Evolutionary conservation across 1,140 invertebrate genomes (phyloP), one percentile per base, ranked within the genome.

Genomic region (Aphaenogaster ashmeadi): DNA sequence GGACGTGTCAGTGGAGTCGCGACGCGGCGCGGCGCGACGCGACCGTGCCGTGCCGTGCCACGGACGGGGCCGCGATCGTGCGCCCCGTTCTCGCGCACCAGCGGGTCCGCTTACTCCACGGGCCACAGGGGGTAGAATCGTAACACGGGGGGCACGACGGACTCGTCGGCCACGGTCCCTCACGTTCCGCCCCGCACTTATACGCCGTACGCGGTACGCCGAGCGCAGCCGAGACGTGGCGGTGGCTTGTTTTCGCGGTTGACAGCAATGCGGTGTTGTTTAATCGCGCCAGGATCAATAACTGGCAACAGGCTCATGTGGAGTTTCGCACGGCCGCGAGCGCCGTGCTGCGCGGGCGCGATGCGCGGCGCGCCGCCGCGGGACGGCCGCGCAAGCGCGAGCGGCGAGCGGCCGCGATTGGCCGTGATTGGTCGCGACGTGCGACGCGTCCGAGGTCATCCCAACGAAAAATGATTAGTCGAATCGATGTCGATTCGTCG

Each of bases 191-290:
- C 69, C 13, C 36, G 41, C 8, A 33, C 47, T 81, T 88, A 91
- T 91, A 83, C 78, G 47, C 64, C 78, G 47, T 41, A 44, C 56
- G 56, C 62, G 27, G 54, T 18, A 60, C 72, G 52, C 83, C 90
- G 92, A 62, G 83, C 21, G 90, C 90, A 92, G 15, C 69, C 52
- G 69, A 84, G 80, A 87, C 92, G 91, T 88, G 93, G 90, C 89
- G 92, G 91, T 27, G 90, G 83, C 88, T 89, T 94, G 94, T 94
- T 94, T 94, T 94, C 92, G 90, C 92, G 90, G 91, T 93, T 94
- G 92, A 95, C 95, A 92, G 95, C 95, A 95, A 95, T 95, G 95
- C 95, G 93, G 95, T 94, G 94, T 94, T 95, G 94, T 95, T 94
- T 94, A 94, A 95, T 94, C 94, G 94, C 94, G 92, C 91, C 92